Conservation (phyloP, 1,140 invertebrate genomes). For the Hylaeus anthracinus region DNA sequence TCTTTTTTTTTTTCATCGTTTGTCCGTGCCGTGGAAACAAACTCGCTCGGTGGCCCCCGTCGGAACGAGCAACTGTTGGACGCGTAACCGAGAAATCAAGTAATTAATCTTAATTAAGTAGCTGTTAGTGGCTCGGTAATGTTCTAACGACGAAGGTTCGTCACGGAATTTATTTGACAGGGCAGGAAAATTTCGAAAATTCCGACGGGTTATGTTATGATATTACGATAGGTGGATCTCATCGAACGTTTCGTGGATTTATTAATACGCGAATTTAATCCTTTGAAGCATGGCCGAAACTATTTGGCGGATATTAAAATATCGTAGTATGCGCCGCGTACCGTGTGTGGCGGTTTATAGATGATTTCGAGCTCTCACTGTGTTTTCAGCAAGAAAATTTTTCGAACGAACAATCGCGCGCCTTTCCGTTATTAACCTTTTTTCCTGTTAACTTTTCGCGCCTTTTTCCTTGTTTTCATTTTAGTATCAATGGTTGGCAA, state of each 20-base stretch:
- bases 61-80: background rate
- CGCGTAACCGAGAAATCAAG: background rate
- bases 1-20: background rate
- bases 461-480: too few species aligned
- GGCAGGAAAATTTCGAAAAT: conserved; percentile 8
- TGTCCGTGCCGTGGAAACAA: background rate
- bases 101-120: conserved; percentile 46
- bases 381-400: conserved; percentile 4
- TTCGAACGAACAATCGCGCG: background rate
- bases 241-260: conserved; percentile 34
- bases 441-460: too few species aligned
- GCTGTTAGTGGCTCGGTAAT: conserved; percentile 20
- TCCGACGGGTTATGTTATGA: background rate
- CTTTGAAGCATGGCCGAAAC: conserved; percentile 26
- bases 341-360: background rate
- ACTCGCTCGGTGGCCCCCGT: background rate
- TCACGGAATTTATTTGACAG: conserved; percentile 20
- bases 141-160: conserved; percentile 14
- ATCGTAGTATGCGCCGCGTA: background rate
- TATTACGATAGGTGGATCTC: conserved; percentile 25
- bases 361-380: conserved; percentile 1
- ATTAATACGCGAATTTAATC: conserved; percentile 44
- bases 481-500: too few species aligned
- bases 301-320: conserved; percentile 42
- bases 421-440: background rate